Evolutionary conservation across 2,888 invertebrate genomes (phyloP).

Genomic region (Meghimatium bilineatum): DNA sequence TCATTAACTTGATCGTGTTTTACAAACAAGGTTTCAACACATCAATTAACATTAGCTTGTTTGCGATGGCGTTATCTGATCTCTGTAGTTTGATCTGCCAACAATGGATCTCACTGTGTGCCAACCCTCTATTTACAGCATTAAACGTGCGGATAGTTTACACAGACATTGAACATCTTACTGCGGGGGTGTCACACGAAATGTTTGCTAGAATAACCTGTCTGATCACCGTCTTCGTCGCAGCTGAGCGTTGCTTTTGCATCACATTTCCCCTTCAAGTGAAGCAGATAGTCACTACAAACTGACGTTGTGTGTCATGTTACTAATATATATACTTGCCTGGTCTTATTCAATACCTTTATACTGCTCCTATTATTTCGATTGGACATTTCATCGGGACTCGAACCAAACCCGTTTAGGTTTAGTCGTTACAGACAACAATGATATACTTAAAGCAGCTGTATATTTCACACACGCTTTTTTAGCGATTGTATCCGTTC

Average conservation of each 20-base stretch:
- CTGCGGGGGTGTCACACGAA: neutral
- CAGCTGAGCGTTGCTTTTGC: neutral
- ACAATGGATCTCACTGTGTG: neutral
- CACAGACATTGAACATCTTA: neutral
- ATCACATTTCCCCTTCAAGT: neutral
- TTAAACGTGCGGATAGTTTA: neutral
- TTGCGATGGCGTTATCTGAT: neutral
- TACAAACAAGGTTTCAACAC: neutral
- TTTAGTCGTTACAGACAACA: neutral
- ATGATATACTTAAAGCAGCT: neutral
- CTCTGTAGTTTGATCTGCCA: neutral
- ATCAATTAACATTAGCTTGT: neutral
- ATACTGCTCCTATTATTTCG: neutral
- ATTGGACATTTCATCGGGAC: neutral
- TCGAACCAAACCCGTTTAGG: neutral
- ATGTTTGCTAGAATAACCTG: neutral
- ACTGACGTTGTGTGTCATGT: neutral
- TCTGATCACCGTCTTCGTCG: neutral
- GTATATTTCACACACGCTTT: neutral
- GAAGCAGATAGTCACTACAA: neutral
- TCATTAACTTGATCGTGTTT: neutral
- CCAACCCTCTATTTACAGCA: neutral
- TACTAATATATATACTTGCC: neutral
- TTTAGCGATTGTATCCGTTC: neutral
- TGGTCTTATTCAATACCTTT: neutral